Evolutionary conservation across 1,140 invertebrate species (phyloP), one percentile per base, ranked within the genome.

Genomic region (Trinorchestia longiramus): DNA sequence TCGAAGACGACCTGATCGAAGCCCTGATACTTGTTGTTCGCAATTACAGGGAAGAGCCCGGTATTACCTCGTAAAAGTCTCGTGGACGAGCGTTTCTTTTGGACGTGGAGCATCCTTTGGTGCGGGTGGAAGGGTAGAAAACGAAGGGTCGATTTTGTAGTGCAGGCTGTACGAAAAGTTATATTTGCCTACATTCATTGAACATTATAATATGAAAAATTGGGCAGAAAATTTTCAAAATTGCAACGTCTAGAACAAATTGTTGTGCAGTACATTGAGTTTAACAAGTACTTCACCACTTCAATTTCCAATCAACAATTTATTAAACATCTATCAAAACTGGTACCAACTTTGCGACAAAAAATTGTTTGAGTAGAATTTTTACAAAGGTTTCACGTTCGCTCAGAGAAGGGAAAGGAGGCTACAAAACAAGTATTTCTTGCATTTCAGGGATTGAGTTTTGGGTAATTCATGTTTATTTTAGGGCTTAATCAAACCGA

Each of bases 1-100:
- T 47, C 92, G 92, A 94, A 47, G 92, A 94, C 92, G 92, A 94
- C 92, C 92, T 94, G 92, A 94, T 94, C 92, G 92, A 94, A 94
- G 92, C 43, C 44, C 92, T 94, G 92, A 94, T 94, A n/a, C 44
- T 45, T 94, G 92, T 94, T 94, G 92, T 94, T 94, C 92, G 40
- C 92, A 94, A 94, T 94, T 94, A 94, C 92, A 94, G 92, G n/a
- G 92, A 94, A 94, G 92, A 94, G 92, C 43, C 92, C 44, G 92
- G 92, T 44, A 45, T 94, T 94, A 43, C 44, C 43, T 94, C 92
- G 92, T 94, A 94, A 94, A 94, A 94, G 92, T 94, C 92, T 94
- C 41, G 6, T 44, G 88, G 88, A 41, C 88, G 88, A 90, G 88
- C 43, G 43, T 90, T 90, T 90, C 88, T 90, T 90, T 90, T 28